Evolutionary conservation across 2,888 invertebrate species (phyloP).

Genomic region (Drosophila macrospina): DNA sequence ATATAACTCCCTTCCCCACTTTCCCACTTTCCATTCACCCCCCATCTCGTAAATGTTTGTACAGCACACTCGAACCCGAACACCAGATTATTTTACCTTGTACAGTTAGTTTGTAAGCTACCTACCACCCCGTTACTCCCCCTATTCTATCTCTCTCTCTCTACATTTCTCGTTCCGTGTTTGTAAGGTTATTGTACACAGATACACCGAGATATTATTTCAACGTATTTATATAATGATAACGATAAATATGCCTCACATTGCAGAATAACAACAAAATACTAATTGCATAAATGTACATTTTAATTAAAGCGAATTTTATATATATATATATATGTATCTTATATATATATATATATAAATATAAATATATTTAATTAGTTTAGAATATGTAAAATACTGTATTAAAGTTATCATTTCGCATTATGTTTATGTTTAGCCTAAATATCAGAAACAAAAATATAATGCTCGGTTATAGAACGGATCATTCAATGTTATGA

Average conservation of each 20-base stretch:
- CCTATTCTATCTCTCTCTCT: conserved; percentile 14
- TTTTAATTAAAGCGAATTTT: conserved; percentile 66
- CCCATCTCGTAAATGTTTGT: conserved; percentile 24
- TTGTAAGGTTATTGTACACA: conserved; percentile 47
- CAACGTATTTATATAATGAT: conserved; percentile 30
- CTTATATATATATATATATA: conserved; percentile 21
- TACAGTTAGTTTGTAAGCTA: conserved; percentile 69
- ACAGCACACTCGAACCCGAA: conserved; percentile 34
- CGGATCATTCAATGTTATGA: conserved; percentile 36
- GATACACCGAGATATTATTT: conserved; percentile 63
- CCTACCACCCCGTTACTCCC: neutral
- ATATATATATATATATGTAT: conserved; percentile 35
- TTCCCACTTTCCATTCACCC: neutral
- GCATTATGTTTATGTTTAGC: conserved; percentile 55
- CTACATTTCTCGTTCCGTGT: conserved; percentile 18
- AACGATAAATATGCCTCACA: conserved; percentile 39
- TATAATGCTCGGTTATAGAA: conserved; percentile 64
- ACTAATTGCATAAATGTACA: conserved; percentile 60
- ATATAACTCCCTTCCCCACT: too few species aligned
- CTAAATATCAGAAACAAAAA: conserved; percentile 54
- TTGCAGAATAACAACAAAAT: conserved; percentile 26
- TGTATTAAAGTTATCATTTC: conserved; percentile 72
- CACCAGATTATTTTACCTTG: conserved; percentile 43
- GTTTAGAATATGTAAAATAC: conserved; percentile 70
- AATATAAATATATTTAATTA: conserved; percentile 26